Percentiles rank a stretch among this genome's conserved stretches.
These are phyloP conservation scores for Remorina albescens DNA, from an alignment of 2,797 vertebrate genomes.

Conservation along the genomic window DNA sequence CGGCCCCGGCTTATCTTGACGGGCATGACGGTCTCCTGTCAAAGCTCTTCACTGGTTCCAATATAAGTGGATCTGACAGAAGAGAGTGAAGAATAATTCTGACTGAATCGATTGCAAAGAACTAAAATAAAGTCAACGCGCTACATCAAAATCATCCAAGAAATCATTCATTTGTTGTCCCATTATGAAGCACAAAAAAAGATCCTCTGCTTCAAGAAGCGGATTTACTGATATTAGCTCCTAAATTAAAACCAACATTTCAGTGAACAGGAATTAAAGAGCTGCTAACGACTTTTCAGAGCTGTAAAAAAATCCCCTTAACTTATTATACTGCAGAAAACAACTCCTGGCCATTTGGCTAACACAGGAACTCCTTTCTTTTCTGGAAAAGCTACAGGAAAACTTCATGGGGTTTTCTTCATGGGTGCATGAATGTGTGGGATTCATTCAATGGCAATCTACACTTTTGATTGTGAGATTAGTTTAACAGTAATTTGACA, in stretches of 20 bases:
- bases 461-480: background rate
- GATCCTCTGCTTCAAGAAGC: background rate
- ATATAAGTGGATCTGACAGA: constrained; percentile 23
- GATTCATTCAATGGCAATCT: background rate
- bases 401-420: background rate
- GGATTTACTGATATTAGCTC: background rate
- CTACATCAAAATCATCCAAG: background rate
- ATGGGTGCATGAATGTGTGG: background rate
- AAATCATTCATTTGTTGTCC: background rate
- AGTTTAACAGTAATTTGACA: background rate
- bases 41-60: constrained; percentile 19
- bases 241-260: background rate
- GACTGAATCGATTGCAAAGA: background rate
- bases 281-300: background rate
- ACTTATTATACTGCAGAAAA: too few relatives aligned
- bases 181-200: background rate
- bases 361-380: too few relatives aligned
- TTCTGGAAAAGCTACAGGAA: too few relatives aligned
- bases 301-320: background rate
- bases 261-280: background rate
- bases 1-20: constrained; percentile 26
- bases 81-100: constrained; percentile 1
- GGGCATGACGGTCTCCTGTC: constrained; percentile 29
- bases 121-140: background rate
- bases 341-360: too few relatives aligned